Conservation (phyloP, 2,888 invertebrate species). For the Drosophila infuscata region DNA sequence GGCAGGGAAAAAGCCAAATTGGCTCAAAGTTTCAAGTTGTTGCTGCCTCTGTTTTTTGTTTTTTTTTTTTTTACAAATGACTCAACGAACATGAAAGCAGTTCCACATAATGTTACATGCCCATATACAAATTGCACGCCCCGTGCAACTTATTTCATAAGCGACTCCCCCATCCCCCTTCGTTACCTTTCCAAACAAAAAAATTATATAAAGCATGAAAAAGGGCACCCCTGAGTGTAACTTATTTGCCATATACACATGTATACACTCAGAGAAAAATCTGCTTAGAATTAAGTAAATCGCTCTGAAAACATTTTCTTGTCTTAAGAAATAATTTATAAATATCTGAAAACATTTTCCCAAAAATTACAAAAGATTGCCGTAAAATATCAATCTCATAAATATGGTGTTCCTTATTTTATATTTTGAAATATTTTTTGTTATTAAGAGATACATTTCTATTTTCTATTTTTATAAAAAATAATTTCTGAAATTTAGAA, state of each 20-base stretch:
- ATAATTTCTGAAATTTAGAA: no score
- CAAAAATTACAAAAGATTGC: no score
- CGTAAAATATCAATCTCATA: no score
- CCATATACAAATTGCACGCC: conserved; percentile 63
- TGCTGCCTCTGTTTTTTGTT: not conserved
- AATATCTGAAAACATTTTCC: not conserved
- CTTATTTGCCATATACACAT: conserved; percentile 36
- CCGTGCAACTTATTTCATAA: conserved; percentile 68
- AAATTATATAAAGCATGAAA: not conserved
- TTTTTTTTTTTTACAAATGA: conserved; percentile 34
- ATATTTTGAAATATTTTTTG: no score
- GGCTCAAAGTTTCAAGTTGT: conserved; percentile 39
- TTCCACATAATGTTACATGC: conserved; percentile 32
- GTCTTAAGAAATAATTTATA: no score
- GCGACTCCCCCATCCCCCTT: conserved; percentile 6
- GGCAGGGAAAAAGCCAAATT: conserved; percentile 54
- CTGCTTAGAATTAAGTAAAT: not conserved
- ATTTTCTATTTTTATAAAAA: no score
- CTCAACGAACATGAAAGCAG: conserved; percentile 43
- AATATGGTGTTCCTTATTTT: no score
- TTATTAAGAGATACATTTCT: no score
- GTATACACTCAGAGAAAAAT: not conserved
- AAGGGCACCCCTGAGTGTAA: conserved; percentile 32
- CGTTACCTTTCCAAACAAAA: not conserved
- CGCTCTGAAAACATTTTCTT: not conserved